Evolutionary conservation across 2,113 vertebrate genomes (phyloP).

Genomic region (Aspiorhynchus laticeps): DNA sequence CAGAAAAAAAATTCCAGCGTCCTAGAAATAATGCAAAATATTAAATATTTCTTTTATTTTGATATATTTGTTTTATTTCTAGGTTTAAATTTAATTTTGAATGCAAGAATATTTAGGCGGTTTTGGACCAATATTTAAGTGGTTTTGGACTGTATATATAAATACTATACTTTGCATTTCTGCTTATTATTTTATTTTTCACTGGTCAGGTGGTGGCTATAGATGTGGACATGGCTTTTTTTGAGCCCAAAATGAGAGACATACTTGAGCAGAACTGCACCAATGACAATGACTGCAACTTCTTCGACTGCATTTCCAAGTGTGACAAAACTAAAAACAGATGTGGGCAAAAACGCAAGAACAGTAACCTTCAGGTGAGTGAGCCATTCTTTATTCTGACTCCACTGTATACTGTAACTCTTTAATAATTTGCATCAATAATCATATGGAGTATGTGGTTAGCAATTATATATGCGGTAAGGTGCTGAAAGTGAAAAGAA

Average conservation of each 20-base stretch:
- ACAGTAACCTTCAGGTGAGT: conserved; percentile 92
- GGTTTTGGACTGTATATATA: neutral
- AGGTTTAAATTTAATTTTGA: neutral
- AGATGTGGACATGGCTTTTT: conserved; percentile 99
- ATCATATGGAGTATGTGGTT: neutral
- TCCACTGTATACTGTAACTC: neutral
- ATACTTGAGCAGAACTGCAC: conserved; percentile 96
- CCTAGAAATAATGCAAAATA: neutral
- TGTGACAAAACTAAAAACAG: conserved; percentile 79
- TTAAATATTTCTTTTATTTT: neutral
- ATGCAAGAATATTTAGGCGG: neutral
- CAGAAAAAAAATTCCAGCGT: neutral
- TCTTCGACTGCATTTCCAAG: conserved; percentile 94
- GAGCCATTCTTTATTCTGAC: neutral
- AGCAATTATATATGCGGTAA: neutral
- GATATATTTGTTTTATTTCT: neutral
- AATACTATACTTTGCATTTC: neutral
- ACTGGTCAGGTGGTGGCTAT: conserved; percentile 90
- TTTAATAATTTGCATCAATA: neutral
- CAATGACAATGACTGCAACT: conserved; percentile 90
- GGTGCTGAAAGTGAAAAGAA: neutral
- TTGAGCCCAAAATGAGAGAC: conserved; percentile 96
- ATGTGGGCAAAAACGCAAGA: conserved; percentile 83
- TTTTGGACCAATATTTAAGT: neutral
- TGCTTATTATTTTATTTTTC: neutral